Evolutionary conservation across 2,113 vertebrate species (phyloP).

Genomic region (Oryzias javanicus): DNA sequence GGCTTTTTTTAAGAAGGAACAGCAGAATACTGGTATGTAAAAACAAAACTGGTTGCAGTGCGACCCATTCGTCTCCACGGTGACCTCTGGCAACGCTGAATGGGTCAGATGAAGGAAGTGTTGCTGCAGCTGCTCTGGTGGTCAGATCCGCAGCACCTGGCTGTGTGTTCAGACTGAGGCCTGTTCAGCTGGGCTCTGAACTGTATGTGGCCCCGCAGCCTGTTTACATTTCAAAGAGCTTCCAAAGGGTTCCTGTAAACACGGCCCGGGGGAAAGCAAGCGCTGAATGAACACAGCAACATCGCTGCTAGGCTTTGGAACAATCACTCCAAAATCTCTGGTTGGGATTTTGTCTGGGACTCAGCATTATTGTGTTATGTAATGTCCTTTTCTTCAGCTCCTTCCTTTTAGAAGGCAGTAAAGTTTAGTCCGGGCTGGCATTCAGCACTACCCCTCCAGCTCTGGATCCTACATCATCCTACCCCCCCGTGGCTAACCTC

Average conservation of each 20-base stretch:
- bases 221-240: constrained; percentile 69
- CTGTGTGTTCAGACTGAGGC: constrained; percentile 24
- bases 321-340: constrained; percentile 29
- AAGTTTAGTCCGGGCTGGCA: constrained; percentile 36
- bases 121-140: constrained; percentile 59
- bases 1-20: background rate
- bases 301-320: constrained; percentile 37
- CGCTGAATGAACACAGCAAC: constrained; percentile 26
- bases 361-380: constrained; percentile 41
- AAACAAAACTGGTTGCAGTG: background rate
- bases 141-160: constrained; percentile 62
- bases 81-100: constrained; percentile 43
- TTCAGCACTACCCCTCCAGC: constrained; percentile 25
- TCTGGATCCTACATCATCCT: constrained; percentile 24
- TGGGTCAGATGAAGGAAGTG: constrained; percentile 31
- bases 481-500: constrained; percentile 47
- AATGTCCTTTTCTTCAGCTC: constrained; percentile 35
- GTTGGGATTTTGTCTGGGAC: constrained; percentile 30
- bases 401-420: constrained; percentile 50
- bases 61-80: constrained; percentile 5
- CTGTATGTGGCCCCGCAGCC: constrained; percentile 48
- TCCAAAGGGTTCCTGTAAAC: constrained; percentile 59
- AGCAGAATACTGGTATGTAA: background rate
- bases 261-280: constrained; percentile 47
- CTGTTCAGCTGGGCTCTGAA: constrained; percentile 34